These are phyloP conservation scores for Crenichthys baileyi DNA, from an alignment of 2,797 vertebrate genomes.

Conservation along the genomic window DNA sequence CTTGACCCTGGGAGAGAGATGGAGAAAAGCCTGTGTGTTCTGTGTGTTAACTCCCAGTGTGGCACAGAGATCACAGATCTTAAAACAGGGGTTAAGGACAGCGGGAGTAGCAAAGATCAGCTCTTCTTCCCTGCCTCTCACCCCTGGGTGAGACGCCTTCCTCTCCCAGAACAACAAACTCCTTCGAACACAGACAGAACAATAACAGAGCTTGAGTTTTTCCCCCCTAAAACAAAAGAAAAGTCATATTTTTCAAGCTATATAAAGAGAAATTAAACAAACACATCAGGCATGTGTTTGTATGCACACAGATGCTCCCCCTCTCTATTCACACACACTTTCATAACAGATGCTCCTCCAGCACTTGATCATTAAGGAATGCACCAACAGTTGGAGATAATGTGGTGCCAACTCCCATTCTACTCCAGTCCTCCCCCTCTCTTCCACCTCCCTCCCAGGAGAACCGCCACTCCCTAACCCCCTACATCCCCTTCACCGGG, in stretches of 20 bases:
- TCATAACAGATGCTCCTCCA: conserved; percentile 92
- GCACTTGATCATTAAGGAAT: conserved; percentile 99
- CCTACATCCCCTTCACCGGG: conserved; percentile 76
- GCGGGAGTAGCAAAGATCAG: conserved; percentile 56
- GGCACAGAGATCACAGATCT: conserved; percentile 76
- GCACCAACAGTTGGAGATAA: conserved; percentile 98
- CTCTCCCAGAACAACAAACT: conserved; percentile 65
- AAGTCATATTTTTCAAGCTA: conserved; percentile 42
- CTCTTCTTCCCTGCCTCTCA: conserved; percentile 60
- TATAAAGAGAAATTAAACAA: conserved; percentile 69
- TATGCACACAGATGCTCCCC: conserved; percentile 64
- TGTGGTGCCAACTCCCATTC: conserved; percentile 95
- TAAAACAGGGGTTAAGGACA: conserved; percentile 64
- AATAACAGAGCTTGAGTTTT: conserved; percentile 51
- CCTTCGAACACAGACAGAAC: conserved; percentile 54
- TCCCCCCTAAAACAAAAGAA: conserved; percentile 58
- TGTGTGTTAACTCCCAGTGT: conserved; percentile 72
- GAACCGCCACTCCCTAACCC: conserved; percentile 71
- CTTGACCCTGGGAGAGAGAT: conserved; percentile 70
- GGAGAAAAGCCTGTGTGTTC: conserved; percentile 51
- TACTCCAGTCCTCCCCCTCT: conserved; percentile 87
- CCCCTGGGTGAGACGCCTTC: conserved; percentile 70
- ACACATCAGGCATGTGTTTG: conserved; percentile 71
- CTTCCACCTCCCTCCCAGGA: conserved; percentile 75
- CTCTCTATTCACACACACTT: conserved; percentile 45